Percentiles rank a stretch among this genome's conserved stretches.
Evolutionary conservation across 1,140 invertebrate genomes (phyloP).

Genomic region (Drosophila novamexicana): DNA sequence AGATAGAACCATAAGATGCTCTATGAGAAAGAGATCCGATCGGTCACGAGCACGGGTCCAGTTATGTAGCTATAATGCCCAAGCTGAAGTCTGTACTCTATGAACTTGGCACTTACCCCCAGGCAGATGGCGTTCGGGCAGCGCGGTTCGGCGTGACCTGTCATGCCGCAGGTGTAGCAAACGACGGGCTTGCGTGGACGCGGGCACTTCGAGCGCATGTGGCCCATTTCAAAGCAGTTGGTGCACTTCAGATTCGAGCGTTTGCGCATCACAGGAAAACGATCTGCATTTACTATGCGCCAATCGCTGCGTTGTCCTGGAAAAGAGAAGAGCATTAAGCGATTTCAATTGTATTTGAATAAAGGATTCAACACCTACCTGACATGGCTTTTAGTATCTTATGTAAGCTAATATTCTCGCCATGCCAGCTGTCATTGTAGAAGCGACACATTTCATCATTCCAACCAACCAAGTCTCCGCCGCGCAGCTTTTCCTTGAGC

Average conservation of each 20-base stretch:
- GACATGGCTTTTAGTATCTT: constrained; percentile 67
- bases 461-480: constrained; percentile 70
- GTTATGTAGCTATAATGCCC: neutral
- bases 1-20: too few species aligned
- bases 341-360: neutral
- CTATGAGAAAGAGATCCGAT: too few species aligned
- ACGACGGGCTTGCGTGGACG: constrained; percentile 84
- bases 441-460: constrained; percentile 86
- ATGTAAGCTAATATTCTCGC: constrained; percentile 86
- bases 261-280: constrained; percentile 53
- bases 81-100: too few species aligned
- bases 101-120: constrained; percentile 85
- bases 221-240: constrained; percentile 86
- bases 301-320: constrained; percentile 57
- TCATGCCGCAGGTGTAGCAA: constrained; percentile 87
- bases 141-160: constrained; percentile 87
- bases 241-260: constrained; percentile 84
- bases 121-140: constrained; percentile 89
- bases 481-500: constrained; percentile 14
- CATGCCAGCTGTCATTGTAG: constrained; percentile 87
- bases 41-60: neutral
- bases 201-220: constrained; percentile 85
- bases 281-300: constrained; percentile 79
- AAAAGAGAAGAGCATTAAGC: neutral
- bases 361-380: constrained; percentile 26